Percentiles rank a stretch among this genome's conserved stretches.
These are phyloP conservation scores for Phenganax marumi DNA, from an alignment of 92 coral and sea anemone species.

Conservation along the genomic window DNA sequence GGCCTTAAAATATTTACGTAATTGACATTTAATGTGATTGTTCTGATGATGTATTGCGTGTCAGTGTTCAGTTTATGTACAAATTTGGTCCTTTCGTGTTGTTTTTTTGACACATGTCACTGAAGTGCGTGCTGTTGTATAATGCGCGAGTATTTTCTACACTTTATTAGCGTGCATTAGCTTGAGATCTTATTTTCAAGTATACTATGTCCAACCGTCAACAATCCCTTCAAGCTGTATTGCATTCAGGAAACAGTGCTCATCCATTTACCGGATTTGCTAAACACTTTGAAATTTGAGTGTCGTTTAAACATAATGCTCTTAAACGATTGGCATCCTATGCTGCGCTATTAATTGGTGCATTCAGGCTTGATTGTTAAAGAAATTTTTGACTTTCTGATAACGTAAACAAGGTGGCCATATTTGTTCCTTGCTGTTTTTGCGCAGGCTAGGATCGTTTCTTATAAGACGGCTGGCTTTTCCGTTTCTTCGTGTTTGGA, in stretches of 20 bases:
- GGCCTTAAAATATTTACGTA: conserved; percentile 13
- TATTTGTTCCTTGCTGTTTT: background rate
- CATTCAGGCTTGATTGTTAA: conserved; percentile 10
- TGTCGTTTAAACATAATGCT: conserved; percentile 43
- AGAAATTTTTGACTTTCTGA: background rate
- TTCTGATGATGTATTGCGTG: conserved; percentile 12
- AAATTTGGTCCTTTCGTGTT: conserved; percentile 17
- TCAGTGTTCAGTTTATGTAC: conserved; percentile 1
- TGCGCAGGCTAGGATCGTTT: background rate
- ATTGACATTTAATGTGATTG: conserved; percentile 22
- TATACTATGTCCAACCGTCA: background rate
- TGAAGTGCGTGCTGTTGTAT: conserved; percentile 6
- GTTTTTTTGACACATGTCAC: conserved; percentile 2
- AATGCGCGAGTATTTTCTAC: background rate
- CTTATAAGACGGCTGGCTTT: background rate
- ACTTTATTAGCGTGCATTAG: no score
- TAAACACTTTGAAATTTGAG: conserved; percentile 47
- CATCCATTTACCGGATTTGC: conserved; percentile 28
- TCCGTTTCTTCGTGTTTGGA: background rate
- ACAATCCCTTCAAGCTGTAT: background rate
- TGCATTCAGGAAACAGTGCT: conserved; percentile 3
- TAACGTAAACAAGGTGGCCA: conserved; percentile 22
- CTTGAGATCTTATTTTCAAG: no score
- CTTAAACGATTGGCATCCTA: conserved; percentile 36
- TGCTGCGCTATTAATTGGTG: conserved; percentile 21